Evolutionary conservation across 2,113 vertebrate genomes (phyloP).

Genomic region (Eubucco bourcierii): DNA sequence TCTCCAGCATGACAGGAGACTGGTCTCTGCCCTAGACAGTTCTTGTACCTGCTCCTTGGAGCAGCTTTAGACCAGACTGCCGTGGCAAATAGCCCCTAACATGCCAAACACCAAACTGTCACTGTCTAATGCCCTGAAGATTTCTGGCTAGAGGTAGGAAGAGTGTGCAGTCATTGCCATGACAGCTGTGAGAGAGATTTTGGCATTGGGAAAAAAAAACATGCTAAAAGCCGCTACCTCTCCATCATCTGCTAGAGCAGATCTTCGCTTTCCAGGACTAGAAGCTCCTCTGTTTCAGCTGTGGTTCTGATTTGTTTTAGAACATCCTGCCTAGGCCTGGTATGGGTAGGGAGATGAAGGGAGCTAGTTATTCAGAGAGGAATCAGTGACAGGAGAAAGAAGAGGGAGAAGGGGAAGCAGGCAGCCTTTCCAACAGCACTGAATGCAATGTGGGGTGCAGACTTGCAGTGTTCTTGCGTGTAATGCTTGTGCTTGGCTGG

Average conservation of each 20-base stretch:
- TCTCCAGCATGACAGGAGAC: not conserved
- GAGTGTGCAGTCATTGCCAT: not conserved
- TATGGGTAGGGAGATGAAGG: not conserved
- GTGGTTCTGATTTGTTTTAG: not conserved
- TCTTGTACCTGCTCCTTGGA: not conserved
- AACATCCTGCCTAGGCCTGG: not conserved
- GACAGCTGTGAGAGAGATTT: not conserved
- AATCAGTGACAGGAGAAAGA: not conserved
- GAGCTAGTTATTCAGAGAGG: not conserved
- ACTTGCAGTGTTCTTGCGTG: not conserved
- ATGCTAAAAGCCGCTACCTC: not conserved
- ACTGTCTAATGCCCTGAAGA: not conserved
- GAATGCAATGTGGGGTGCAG: rapidly evolving
- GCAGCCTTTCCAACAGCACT: not conserved
- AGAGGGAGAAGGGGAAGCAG: not conserved
- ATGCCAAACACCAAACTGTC: not conserved
- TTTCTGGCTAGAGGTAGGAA: not conserved
- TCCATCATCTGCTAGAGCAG: not conserved
- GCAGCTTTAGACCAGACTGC: not conserved
- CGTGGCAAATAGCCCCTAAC: not conserved
- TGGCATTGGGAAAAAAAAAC: not conserved
- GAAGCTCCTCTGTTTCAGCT: not conserved
- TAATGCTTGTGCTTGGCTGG: not conserved
- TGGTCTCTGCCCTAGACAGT: not conserved
- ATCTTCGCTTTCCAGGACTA: not conserved